Evolutionary conservation across 2,888 invertebrate genomes (phyloP), one percentile per base, ranked within the genome.

Genomic region (Melitaea athalia): DNA sequence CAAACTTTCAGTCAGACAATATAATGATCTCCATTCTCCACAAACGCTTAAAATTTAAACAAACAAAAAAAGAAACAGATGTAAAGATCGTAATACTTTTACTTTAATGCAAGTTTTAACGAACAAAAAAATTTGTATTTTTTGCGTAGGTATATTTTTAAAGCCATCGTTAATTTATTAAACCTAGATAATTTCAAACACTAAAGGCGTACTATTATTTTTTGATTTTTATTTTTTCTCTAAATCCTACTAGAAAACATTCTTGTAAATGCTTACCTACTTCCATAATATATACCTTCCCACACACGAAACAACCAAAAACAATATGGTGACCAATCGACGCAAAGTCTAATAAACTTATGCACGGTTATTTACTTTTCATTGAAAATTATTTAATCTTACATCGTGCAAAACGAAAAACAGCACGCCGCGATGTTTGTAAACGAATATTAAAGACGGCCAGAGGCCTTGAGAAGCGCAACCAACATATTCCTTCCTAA

Each of bases 401-500:
- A 81, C 80, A 79, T 75, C 76, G 77, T 74, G 82, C 80, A 78
- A 79, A 85, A 86, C 82, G 85, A 87, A 87, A 89, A 89, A 85
- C 90, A 89, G 85, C 79, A 79, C 81, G 80, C 81, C 71, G 72
- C 79, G 82, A 65, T 83, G 88, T 91, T 91, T 89, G 90, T 91
- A 92, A 92, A 91, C 87, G 79, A 80, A 77, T 77, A 76, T 76
- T 77, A 78, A 85, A 83, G 81, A 81, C 79, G 79, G 78, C 77
- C 76, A 74, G 79, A 81, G 85, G 84, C 91, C 91, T 91, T 91
- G 91, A 81, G 80, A 77, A 86, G 84, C 85, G 87, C 86, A 87
- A 82, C 82, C 79, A 84, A 89, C 86, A 86, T 83, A 81, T 85
- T 83, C 84, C 88, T 89, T 86, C 86, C 81, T 85, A 83, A 82